Evolutionary conservation across 2,113 vertebrate species (phyloP).

Genomic region (Hyla sarda): DNA sequence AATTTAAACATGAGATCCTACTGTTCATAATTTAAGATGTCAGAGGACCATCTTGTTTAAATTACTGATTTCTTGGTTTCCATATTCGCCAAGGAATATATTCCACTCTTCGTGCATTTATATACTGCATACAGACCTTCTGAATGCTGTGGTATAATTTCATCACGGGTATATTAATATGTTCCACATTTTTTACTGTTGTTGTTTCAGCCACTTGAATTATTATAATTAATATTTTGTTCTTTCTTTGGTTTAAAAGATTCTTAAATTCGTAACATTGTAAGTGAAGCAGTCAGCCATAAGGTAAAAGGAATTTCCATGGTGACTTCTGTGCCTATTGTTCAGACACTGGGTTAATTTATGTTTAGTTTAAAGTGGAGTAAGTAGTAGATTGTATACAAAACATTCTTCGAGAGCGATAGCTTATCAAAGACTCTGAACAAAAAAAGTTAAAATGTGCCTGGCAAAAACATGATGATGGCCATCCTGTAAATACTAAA

Average conservation of each 20-base stretch:
- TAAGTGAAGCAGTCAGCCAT: slow-evolving; percentile 17
- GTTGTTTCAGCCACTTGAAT: background rate
- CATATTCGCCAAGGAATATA: slow-evolving; percentile 40
- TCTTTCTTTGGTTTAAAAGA: background rate
- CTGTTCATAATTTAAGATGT: slow-evolving; percentile 53
- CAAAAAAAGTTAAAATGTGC: too few species aligned
- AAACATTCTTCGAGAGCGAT: too few species aligned
- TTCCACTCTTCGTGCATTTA: slow-evolving; percentile 41
- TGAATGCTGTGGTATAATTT: slow-evolving; percentile 45
- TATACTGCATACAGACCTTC: slow-evolving; percentile 25
- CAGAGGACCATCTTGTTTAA: slow-evolving; percentile 53
- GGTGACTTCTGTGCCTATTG: background rate
- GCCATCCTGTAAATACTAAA: background rate
- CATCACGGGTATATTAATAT: slow-evolving; percentile 26
- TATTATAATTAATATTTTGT: background rate
- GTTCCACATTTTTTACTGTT: slow-evolving; percentile 31
- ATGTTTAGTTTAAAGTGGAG: too few species aligned
- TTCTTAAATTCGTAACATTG: slow-evolving; percentile 16
- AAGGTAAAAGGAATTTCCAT: slow-evolving; percentile 21
- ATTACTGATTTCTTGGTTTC: slow-evolving; percentile 51
- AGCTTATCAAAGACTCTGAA: background rate
- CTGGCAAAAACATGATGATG: background rate
- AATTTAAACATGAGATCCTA: slow-evolving; percentile 44
- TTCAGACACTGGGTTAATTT: too few species aligned
- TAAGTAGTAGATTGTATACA: too few species aligned